Base-by-base conservation (phyloP, 2,797 vertebrate genomes). In the Fratercula arctica region DNA sequence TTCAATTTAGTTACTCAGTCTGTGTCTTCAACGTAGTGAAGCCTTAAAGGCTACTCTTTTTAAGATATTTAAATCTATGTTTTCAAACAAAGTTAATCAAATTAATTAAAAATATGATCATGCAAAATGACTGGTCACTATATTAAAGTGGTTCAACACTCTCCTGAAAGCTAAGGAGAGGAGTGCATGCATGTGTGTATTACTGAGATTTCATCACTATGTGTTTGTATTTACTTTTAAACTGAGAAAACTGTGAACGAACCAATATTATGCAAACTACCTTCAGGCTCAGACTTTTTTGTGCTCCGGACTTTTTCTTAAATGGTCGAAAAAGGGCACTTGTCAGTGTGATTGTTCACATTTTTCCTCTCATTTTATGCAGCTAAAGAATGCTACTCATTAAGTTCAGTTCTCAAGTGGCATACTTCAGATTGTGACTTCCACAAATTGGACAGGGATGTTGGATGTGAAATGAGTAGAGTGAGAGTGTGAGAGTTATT, bases 341-440 rank as follows among this genome's bases (percentile, higher is more conserved):
- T 90, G 41, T 37, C 73, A 73, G 4, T 50, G 61, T 87, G 39
- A 67, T 59, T 82, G 28, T 78, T 88, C 73, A 61, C 25, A 20
- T n/a, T 81, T 85, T 81, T 72, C 28, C 66, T 66, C 29, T 78
- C 21, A 72, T 90, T 95, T 91, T 87, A 76, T 76, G 33, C 35
- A 68, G 57, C 33, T 66, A 57, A 88, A 48, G 59, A 93, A 78
- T 60, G 26, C 4, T 50, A 78, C 26, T 86, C 54, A 79, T 86
- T 92, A 93, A 54, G 21, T 15, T 85, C 57, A 51, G 28, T 41
- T 89, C 75, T 92, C 6, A 6, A 89, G 63, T 31, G 51, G 29
- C 35, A 20, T 70, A 50, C 67, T 91, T 91, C 81, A 89, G 25
- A 69, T 33, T 89, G 48, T 53, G 61, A 66, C 39, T 90, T 95